Conservation (phyloP, 2,797 vertebrate genomes). For the Bovichtus variegatus region DNA sequence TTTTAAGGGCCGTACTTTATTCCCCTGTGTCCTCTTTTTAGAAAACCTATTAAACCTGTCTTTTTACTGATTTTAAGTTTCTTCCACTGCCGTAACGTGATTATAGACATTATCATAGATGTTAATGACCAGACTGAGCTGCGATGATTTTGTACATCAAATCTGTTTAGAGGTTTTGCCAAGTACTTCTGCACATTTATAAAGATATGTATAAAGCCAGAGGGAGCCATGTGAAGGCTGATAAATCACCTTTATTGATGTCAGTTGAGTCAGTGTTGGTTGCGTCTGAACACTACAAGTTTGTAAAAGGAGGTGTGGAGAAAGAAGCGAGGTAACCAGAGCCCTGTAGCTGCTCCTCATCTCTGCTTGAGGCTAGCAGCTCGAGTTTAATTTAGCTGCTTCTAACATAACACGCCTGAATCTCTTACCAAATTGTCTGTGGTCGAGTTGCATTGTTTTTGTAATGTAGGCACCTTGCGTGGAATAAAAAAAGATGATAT, state of each 20-base stretch:
- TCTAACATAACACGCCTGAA: background rate
- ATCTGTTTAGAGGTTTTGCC: background rate
- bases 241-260: background rate
- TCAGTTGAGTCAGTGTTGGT: background rate
- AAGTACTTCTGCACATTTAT: background rate
- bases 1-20: constrained; percentile 40
- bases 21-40: constrained; percentile 21
- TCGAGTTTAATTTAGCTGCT: background rate
- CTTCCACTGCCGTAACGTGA: background rate
- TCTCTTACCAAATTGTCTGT: background rate
- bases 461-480: background rate
- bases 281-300: background rate
- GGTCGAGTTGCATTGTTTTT: background rate
- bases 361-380: background rate
- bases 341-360: background rate
- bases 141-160: background rate
- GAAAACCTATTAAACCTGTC: constrained; percentile 23
- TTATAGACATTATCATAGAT: constrained; percentile 9
- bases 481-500: background rate
- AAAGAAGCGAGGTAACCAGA: background rate
- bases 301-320: background rate
- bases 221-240: background rate
- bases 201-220: background rate
- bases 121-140: constrained; percentile 10
- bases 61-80: constrained; percentile 27